Percentiles rank a stretch among this genome's conserved stretches.
Evolutionary conservation across 2,888 invertebrate species (phyloP).

Genomic region (Junonia oenone): DNA sequence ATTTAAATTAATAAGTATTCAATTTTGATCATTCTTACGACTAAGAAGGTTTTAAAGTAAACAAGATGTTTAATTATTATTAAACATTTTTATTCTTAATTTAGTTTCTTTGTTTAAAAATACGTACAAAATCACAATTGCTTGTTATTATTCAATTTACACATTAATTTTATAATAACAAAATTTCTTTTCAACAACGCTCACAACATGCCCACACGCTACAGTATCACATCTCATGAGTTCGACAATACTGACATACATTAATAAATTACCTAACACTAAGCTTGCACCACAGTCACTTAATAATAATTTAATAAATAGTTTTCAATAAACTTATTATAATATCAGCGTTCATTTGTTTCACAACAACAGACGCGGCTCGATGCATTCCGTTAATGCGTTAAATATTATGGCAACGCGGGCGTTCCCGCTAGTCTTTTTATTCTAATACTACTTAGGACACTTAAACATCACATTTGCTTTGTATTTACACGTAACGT

Average conservation of each 20-base stretch:
- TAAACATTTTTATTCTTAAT: constrained; percentile 54
- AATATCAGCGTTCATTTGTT: constrained; percentile 48
- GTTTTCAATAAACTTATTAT: constrained; percentile 51
- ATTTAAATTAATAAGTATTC: no score
- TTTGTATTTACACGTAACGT: constrained; percentile 70
- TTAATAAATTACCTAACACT: constrained; percentile 75
- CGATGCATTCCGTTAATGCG: constrained; percentile 40
- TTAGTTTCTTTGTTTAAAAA: constrained; percentile 57
- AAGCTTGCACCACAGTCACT: constrained; percentile 68
- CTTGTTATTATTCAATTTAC: constrained; percentile 45
- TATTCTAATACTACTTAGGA: constrained; percentile 73
- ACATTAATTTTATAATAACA: constrained; percentile 51
- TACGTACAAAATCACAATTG: constrained; percentile 61
- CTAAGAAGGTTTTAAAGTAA: constrained; percentile 27
- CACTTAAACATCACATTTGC: constrained; percentile 79
- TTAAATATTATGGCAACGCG: constrained; percentile 76
- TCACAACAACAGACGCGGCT: constrained; percentile 49
- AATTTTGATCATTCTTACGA: not conserved
- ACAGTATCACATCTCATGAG: constrained; percentile 54
- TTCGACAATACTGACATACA: constrained; percentile 71
- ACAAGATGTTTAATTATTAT: constrained; percentile 31
- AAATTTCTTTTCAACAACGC: constrained; percentile 47
- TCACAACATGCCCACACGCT: constrained; percentile 48
- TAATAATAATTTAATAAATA: constrained; percentile 76
- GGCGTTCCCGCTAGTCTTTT: constrained; percentile 64